These are phyloP conservation scores for Anagyrus pseudococci DNA, from an alignment of 2,888 invertebrate genomes.

Conservation along the genomic window DNA sequence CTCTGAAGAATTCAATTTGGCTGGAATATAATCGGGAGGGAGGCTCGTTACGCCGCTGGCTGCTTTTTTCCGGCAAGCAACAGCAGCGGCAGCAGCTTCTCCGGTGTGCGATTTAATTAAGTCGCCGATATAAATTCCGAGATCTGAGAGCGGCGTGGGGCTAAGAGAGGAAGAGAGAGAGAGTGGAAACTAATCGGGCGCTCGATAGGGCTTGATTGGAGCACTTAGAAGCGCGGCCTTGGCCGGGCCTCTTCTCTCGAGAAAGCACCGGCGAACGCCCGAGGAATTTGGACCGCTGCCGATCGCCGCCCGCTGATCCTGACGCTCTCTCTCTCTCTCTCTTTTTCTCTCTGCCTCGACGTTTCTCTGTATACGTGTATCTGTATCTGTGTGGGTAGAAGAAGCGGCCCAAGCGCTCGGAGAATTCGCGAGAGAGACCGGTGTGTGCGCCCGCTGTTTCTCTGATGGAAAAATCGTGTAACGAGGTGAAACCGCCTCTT, in stretches of 20 bases:
- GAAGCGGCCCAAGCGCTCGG: background rate
- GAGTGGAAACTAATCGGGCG: slow-evolving; percentile 38
- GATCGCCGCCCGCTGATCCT: background rate
- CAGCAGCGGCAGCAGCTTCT: too few species aligned
- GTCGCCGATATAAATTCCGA: slow-evolving; percentile 29
- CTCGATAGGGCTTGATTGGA: slow-evolving; percentile 35
- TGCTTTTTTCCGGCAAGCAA: background rate
- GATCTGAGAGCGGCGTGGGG: background rate
- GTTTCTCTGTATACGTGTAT: too few species aligned
- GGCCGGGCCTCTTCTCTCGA: background rate
- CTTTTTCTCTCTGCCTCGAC: background rate
- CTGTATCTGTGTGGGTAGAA: too few species aligned
- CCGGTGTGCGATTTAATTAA: slow-evolving; percentile 34
- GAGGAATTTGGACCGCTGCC: too few species aligned
- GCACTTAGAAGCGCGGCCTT: slow-evolving; percentile 33
- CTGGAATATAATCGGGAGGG: too few species aligned
- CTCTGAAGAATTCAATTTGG: too few species aligned
- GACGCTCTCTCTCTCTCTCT: background rate
- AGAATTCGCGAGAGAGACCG: background rate
- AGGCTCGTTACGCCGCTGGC: too few species aligned
- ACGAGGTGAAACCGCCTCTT: background rate
- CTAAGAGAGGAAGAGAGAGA: slow-evolving; percentile 7
- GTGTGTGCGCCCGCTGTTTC: background rate
- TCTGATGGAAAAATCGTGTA: slow-evolving; percentile 22
- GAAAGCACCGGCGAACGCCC: too few species aligned